A percentile compares a stretch with the other conserved stretches of the same genome.
Conservation (phyloP, 1,140 invertebrate species). For the Metaphire vulgaris region DNA sequence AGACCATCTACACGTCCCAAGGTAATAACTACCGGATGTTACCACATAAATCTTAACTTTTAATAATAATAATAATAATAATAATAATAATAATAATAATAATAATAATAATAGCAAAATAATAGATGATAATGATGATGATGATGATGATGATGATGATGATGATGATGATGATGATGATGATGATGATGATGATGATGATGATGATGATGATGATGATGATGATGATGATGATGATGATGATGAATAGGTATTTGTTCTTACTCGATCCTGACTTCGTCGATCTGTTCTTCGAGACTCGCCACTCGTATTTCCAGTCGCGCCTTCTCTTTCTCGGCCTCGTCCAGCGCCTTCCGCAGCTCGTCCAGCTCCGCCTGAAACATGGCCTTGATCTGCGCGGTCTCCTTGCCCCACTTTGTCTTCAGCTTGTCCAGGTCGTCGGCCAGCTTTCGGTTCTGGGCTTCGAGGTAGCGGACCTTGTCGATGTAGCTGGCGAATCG, state of each 20-base stretch:
- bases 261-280: conserved; percentile 43
- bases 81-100: conserved; percentile 9
- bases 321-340: conserved; percentile 33
- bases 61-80: conserved; percentile 5
- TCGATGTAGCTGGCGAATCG: too few species aligned
- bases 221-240: conserved; percentile 3
- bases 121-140: conserved; percentile 23
- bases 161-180: conserved; percentile 19
- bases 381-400: too few species aligned
- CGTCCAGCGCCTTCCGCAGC: conserved; percentile 35
- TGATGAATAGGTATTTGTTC: too few species aligned
- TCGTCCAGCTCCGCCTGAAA: too few species aligned
- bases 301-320: conserved; percentile 27
- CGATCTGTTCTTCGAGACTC: conserved; percentile 37
- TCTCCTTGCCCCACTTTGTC: too few species aligned
- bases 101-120: conserved; percentile 11
- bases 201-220: neutral
- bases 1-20: neutral
- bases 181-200: neutral
- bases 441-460: too few species aligned
- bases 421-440: too few species aligned
- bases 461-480: too few species aligned
- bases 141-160: conserved; percentile 18
- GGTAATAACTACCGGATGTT: neutral
- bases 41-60: too few species aligned